Evolutionary conservation across 2,113 vertebrate species (phyloP), one percentile per base, ranked within the genome.

Genomic region (Oceanodroma tethys): DNA sequence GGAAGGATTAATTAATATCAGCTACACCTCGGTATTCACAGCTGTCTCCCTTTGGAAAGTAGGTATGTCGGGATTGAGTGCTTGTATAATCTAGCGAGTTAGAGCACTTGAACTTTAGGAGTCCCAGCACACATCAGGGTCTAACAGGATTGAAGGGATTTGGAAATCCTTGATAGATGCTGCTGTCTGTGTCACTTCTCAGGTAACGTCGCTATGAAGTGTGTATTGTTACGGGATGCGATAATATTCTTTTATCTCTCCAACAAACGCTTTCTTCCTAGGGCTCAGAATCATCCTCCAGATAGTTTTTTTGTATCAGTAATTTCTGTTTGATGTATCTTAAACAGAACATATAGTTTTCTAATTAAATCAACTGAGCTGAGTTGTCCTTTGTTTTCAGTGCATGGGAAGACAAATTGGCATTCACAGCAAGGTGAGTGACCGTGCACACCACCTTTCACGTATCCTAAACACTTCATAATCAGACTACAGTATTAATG

Each of bases 261-360:
- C 32, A 58, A 6, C 5, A 10, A 78, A 7, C 0, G 1, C 4
- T 32, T 60, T 40, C 22, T 50, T 68, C 43, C 18, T 8, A 45
- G 78, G 30, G 16, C 13, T 70, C 30, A 84, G 68, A 47, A 81
- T 22, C 15, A 56, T 27, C 17, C 12, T 78, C 29, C 6, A 53
- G 8, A 25, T 40, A 1, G 27, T 20, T 43, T 8, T 26, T 21
- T 17, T 11, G 0, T 25, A 59, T 34, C 36, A 53, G 3, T 13
- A 27, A 38, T 42, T 73, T 67, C 60, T 42, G 3, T 58, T 65
- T 15, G 11, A 60, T 9, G 1, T 13, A 11, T 26, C 25, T 58
- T 81, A 83, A 87, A 38, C 1, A n/a, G 16, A 62, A 68, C 1
- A 0, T 13, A 22, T 53, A 6, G 1, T 34, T 83, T 66, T 89